A percentile compares a stretch with the other conserved stretches of the same genome.
Conservation (phyloP, 2,797 vertebrate species). For the Coracias cyanogaster region DNA sequence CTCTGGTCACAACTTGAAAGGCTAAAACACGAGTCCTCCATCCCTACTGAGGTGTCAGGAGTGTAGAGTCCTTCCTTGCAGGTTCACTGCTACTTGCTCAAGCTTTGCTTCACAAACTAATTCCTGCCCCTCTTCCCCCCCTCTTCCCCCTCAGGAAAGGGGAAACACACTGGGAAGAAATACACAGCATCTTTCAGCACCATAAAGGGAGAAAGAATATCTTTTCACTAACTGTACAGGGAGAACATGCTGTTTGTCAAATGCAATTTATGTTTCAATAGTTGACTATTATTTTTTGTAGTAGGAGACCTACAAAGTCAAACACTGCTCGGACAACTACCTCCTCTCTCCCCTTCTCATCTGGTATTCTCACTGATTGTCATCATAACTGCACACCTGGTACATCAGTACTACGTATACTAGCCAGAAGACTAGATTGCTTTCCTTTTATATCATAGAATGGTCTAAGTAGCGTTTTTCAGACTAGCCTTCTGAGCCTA, state of each 20-base stretch:
- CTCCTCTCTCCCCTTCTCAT: background rate
- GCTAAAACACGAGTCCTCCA: background rate
- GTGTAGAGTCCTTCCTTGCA: accelerated
- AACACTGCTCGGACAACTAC: background rate
- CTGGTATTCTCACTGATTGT: background rate
- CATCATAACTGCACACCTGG: background rate
- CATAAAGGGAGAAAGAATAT: background rate
- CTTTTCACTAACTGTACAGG: background rate
- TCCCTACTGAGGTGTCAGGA: background rate
- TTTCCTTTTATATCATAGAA: background rate
- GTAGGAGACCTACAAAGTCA: background rate
- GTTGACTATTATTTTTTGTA: background rate
- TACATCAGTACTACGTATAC: background rate
- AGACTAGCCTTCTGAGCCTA: background rate
- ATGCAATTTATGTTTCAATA: background rate
- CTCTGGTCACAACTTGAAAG: background rate
- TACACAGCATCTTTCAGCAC: background rate
- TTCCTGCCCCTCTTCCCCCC: too few relatives aligned
- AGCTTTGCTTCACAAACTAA: background rate
- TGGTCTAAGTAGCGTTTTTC: background rate
- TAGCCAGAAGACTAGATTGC: background rate
- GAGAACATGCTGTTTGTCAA: background rate
- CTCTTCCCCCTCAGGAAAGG: background rate
- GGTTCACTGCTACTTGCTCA: background rate
- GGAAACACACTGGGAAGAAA: background rate